Base-by-base conservation (phyloP, 1,140 invertebrate species). In the Drosophila navojoa region DNA sequence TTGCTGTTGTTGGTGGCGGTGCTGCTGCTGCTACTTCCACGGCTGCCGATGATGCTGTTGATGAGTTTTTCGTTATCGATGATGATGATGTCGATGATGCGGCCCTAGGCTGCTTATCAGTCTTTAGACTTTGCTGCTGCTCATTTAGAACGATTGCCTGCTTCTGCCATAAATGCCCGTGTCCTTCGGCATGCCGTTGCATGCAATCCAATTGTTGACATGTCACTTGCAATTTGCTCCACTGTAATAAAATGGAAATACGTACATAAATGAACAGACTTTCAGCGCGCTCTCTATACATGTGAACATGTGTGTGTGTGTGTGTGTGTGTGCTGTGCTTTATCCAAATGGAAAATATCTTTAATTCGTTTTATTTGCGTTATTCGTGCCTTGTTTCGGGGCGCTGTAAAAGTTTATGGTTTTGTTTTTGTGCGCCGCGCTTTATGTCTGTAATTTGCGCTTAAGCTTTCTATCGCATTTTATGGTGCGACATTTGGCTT, bases 171-270 rank as follows among this genome's bases (percentile, higher is more conserved):
- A 92, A 89, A 90, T 92, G 86, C 22, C 91, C 90, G 76, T 91
- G 91, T 68, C 91, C 91, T 66, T 92, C 91, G 76, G 91, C 91
- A 68, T 92, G 91, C 45, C 90, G 90, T 67, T 91, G 90, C 89
- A 92, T 91, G 77, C 91, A 92, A 74, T 92, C 90, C 81, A 92
- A 90, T 91, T 92, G 91, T 80, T 92, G 91, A 75, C 90, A 90
- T 79, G 91, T 91, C 74, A 90, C 72, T 89, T 91, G 82, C 71
- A 92, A 86, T 81, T 92, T 91, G 64, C 90, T 91, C 91, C 91
- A 92, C 91, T 92, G 76, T 90, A 87, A 87, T 87, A 74, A 89
- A 87, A 89, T 74, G 53, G 60, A 86, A 63, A 87, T 89, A 77
- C 76, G 72, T 42, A 59, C 52, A 68, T 49, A 52, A 68, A 72